Evolutionary conservation across 2,888 invertebrate genomes (phyloP).

Genomic region (Ephialtes manifestator): DNA sequence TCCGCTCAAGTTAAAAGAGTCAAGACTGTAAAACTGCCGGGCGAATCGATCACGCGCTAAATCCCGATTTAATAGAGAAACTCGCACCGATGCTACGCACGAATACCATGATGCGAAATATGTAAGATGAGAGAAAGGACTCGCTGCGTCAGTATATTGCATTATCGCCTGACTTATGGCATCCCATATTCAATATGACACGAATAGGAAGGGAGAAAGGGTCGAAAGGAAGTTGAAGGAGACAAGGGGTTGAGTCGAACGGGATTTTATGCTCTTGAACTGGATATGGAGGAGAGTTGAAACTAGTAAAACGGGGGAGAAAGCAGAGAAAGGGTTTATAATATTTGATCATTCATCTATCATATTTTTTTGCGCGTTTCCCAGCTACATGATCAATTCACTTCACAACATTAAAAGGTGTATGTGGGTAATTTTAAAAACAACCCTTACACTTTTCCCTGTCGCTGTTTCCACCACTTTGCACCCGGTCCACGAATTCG

Average conservation of each 20-base stretch:
- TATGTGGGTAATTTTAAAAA: too few relatives aligned
- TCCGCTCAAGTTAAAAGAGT: not conserved
- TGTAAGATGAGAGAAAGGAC: constrained; percentile 7
- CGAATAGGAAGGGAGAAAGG: constrained; percentile 41
- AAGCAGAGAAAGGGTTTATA: not conserved
- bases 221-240: not conserved
- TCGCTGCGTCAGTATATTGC: constrained; percentile 81
- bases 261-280: constrained; percentile 42
- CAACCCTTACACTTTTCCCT: too few relatives aligned
- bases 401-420: too few relatives aligned
- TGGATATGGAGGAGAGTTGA: constrained; percentile 10
- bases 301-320: not conserved
- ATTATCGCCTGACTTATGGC: constrained; percentile 82
- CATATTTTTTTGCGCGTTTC: too few relatives aligned
- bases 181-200: constrained; percentile 81
- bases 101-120: constrained; percentile 10
- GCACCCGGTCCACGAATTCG: too few relatives aligned
- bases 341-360: too few relatives aligned
- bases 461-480: too few relatives aligned
- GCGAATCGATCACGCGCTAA: constrained; percentile 70
- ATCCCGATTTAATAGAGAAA: constrained; percentile 81
- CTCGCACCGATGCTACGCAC: constrained; percentile 62
- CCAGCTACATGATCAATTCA: too few relatives aligned
- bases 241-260: constrained; percentile 45
- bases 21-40: not conserved